These are phyloP conservation scores for Siniperca scherzeri DNA, from an alignment of 2,797 vertebrate species.

Conservation along the genomic window DNA sequence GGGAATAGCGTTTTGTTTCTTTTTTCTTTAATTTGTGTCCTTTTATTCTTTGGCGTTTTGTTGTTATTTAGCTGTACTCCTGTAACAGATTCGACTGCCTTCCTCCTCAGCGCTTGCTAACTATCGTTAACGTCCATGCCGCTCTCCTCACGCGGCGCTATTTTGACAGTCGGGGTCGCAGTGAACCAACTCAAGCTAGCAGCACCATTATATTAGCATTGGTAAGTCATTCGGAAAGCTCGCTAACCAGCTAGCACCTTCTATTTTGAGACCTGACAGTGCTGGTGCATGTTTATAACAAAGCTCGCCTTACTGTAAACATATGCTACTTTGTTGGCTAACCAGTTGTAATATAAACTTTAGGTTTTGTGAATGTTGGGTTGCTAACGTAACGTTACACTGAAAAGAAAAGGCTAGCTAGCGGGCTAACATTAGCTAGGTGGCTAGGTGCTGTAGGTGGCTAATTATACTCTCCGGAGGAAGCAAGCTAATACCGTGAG, in stretches of 20 bases:
- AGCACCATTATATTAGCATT: slow-evolving; percentile 77
- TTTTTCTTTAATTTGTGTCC: slow-evolving; percentile 81
- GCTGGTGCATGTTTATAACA: slow-evolving; percentile 18
- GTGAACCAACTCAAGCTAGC: slow-evolving; percentile 77
- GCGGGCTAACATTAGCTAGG: slow-evolving; percentile 74
- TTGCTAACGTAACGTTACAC: slow-evolving; percentile 17
- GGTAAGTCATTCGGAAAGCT: slow-evolving; percentile 80
- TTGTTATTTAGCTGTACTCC: slow-evolving; percentile 44
- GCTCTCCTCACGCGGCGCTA: slow-evolving; percentile 80
- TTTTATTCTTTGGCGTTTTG: slow-evolving; percentile 75
- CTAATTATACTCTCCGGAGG: slow-evolving; percentile 80
- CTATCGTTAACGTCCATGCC: slow-evolving; percentile 57
- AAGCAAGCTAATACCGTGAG: slow-evolving; percentile 71
- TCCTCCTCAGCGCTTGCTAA: slow-evolving; percentile 42
- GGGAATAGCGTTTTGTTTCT: slow-evolving; percentile 83
- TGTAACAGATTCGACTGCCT: slow-evolving; percentile 14
- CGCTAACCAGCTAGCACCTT: slow-evolving; percentile 53
- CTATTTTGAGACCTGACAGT: slow-evolving; percentile 57
- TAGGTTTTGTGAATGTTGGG: slow-evolving; percentile 14
- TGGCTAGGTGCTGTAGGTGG: slow-evolving; percentile 72
- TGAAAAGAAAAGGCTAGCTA: slow-evolving; percentile 78
- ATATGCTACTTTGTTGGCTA: not conserved
- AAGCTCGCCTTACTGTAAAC: not conserved
- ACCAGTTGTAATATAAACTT: not conserved
- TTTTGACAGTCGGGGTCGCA: slow-evolving; percentile 85